Evolutionary conservation across 1,140 invertebrate genomes (phyloP).

Genomic region (Carposina sasakii): DNA sequence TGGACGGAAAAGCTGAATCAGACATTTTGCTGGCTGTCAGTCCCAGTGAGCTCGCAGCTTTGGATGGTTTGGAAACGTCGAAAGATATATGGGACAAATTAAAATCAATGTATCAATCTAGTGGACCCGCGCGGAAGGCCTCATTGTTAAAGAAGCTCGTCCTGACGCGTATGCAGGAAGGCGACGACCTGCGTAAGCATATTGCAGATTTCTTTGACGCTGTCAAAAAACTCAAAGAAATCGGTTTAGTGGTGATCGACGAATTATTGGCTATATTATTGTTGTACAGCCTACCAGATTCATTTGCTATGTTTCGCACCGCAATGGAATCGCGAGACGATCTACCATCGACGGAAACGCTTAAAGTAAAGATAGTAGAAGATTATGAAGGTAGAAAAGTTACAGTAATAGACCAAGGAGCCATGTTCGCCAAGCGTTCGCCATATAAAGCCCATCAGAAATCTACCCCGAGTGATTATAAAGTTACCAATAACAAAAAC

Average conservation of each 20-base stretch:
- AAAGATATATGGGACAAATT: constrained; percentile 3
- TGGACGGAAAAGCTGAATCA: constrained; percentile 1
- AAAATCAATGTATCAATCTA: neutral
- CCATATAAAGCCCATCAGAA: neutral
- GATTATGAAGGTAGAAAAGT: constrained; percentile 16
- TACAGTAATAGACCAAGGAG: neutral
- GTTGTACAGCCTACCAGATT: constrained; percentile 29
- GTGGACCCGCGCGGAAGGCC: constrained; percentile 3
- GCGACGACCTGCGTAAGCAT: neutral
- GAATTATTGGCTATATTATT: neutral
- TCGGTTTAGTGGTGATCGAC: neutral
- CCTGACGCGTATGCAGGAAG: neutral
- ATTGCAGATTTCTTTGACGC: neutral
- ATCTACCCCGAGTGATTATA: neutral
- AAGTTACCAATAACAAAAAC: neutral
- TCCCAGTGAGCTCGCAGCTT: neutral
- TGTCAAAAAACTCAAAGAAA: neutral
- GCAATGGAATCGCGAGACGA: constrained; percentile 32
- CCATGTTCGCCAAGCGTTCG: neutral
- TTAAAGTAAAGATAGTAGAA: constrained; percentile 31
- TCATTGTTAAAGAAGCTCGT: neutral
- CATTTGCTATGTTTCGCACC: constrained; percentile 26
- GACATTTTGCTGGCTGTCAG: constrained; percentile 1
- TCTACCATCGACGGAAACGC: constrained; percentile 21
- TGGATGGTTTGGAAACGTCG: neutral